Base-by-base conservation (phyloP, 2,888 invertebrate genomes). In the Ophion obscuratus region DNA sequence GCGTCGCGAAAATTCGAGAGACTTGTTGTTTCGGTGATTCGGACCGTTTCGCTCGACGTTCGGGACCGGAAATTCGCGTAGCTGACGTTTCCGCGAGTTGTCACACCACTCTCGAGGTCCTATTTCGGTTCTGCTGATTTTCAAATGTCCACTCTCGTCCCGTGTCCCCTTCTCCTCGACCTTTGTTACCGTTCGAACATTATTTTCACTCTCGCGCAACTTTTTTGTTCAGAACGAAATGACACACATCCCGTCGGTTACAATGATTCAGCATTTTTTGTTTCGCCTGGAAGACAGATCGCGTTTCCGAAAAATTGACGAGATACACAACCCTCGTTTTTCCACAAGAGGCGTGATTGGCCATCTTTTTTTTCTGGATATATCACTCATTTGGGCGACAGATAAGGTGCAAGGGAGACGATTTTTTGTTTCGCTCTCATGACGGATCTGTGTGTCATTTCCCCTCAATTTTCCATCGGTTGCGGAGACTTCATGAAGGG, bases 101-200 rank as follows among this genome's bases (percentile, higher is more conserved):
- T 67, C 67, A 10, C 86, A 83, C 67, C 81, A 87, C 3, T 31
- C n/a, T 9, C 59, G 67, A 7, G 20, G 66, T 2, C 66, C 67
- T 4, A 85, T 74, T 20, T 64, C 27, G 1, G 27, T 40, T 24
- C 62, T 66, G 17, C 57, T 81, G 17, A 88, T 75, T 24, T 84
- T n/a, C 5, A 88, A 40, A n/a, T 79, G 77, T 59, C 88, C 88
- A 10, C 75, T 64, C 24, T 87, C 86, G 76, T 88, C 87, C 7
- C 83, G 76, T 20, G 61, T 31, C 0, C 88, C 88, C 24, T 47
- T 81, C 44, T 88, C 87, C 53, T 89, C 89, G 61, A 88, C 75
- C 88, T 88, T 88, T 5, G 53, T 53, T 53, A 53, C 53, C 53
- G 53, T 53, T 53, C 53, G 17, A 17, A 53, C 3, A 17, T 53